Evolutionary conservation across 1,140 invertebrate species (phyloP).

Genomic region (Leptestheria dahalacensis): DNA sequence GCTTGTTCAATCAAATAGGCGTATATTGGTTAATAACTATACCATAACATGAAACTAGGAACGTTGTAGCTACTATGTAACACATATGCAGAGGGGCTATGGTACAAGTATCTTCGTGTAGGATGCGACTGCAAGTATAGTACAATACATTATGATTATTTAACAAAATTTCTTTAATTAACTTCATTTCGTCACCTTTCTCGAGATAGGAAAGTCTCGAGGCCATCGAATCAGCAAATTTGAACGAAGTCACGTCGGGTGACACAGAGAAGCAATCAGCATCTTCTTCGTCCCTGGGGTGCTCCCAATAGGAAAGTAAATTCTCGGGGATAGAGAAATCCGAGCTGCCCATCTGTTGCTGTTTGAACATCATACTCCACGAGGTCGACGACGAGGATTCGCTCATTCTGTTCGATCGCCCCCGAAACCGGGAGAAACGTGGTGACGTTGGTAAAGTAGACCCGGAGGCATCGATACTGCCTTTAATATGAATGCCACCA

Average conservation of each 20-base stretch:
- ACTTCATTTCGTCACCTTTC: not conserved
- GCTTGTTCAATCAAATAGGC: too few relatives aligned
- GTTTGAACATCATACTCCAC: not conserved
- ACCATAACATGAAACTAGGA: too few relatives aligned
- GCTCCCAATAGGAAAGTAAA: not conserved
- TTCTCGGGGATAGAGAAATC: not conserved
- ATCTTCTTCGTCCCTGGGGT: not conserved
- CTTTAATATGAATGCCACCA: too few relatives aligned
- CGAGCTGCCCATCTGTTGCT: not conserved
- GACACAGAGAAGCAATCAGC: not conserved
- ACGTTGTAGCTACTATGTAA: too few relatives aligned
- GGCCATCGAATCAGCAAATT: not conserved
- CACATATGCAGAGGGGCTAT: too few relatives aligned
- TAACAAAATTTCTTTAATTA: not conserved
- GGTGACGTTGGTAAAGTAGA: too few relatives aligned
- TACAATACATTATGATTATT: too few relatives aligned
- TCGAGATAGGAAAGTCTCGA: not conserved
- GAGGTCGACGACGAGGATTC: not conserved
- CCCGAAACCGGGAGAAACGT: not conserved
- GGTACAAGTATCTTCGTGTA: too few relatives aligned
- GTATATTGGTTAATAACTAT: too few relatives aligned
- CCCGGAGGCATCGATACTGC: not conserved
- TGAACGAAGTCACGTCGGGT: not conserved
- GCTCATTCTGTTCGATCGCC: not conserved
- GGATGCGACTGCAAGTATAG: too few relatives aligned